Evolutionary conservation across 2,113 vertebrate genomes (phyloP), one percentile per base, ranked within the genome.

Genomic region (Microtus montanus): DNA sequence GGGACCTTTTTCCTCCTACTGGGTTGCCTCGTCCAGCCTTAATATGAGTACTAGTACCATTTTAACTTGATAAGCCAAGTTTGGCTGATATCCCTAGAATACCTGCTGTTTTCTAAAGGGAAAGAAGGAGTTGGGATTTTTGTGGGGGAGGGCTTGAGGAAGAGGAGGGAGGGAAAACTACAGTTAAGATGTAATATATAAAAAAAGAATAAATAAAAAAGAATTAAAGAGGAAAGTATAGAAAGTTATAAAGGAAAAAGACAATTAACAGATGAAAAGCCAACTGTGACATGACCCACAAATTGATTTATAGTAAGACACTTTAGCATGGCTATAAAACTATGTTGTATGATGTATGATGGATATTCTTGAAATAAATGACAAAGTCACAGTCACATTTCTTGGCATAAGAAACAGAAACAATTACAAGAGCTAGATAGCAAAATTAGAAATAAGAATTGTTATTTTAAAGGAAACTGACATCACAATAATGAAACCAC

Each of bases 291-390:
- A 87, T 89, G 74, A 93, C 41, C 28, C 38, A 75, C 13, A 86
- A 89, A 70, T 2, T 82, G 47, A 90, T 80, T 91, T 38, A 30
- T 89, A 70, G 38, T 47, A 30, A 93, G 84, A 96, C 12, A 96
- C 20, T 30, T 63, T 80, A 80, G 44, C 11, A 58, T 47, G 47
- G 5, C 7, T 63, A 28, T 80, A 54, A 91, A 96, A 63, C 22
- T 49, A 38, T 49, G 11, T 20, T 75, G 17, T 33, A 49, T 4
- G 3, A 71, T 20, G 2, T 54, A 89, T 86, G 52, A 30, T 77
- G 49, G 38, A 90, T 2, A 74, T 20, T 38, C 5, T 89, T 87
- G n/a, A 89, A 82, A 93, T 71, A 86, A 93, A 85, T 75, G 41
- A 38, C 71, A 86, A 91, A 4, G 47, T 22, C 33, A 33, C 28